These are phyloP conservation scores for Brachypteracias leptosomus DNA, from an alignment of 2,113 vertebrate genomes.

Conservation along the genomic window DNA sequence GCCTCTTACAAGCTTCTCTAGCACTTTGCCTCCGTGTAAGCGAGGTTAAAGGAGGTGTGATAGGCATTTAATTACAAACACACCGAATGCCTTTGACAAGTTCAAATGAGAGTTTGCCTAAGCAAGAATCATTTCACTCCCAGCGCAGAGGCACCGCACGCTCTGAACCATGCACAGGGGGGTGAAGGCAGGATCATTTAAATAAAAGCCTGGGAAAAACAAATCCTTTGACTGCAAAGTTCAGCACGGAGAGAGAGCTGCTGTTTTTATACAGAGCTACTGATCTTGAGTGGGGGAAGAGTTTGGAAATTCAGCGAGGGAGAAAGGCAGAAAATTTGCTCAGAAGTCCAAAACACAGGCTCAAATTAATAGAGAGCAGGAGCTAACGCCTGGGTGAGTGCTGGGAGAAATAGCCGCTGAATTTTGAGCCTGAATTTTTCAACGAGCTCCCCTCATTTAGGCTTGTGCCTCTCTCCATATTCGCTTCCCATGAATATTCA, in stretches of 20 bases:
- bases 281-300: background rate
- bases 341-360: background rate
- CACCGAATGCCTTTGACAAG: constrained; percentile 28
- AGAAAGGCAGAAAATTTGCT: constrained; percentile 10
- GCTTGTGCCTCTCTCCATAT: constrained; percentile 23
- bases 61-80: constrained; percentile 55
- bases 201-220: background rate
- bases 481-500: constrained; percentile 34
- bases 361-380: background rate
- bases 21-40: background rate
- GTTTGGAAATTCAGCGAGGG: background rate
- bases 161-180: background rate
- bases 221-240: constrained; percentile 34
- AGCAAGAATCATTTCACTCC: background rate
- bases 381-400: constrained; percentile 22
- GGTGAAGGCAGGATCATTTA: constrained; percentile 5
- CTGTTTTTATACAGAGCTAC: background rate
- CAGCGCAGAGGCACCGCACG: background rate
- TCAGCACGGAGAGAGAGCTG: background rate
- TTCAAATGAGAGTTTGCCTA: constrained; percentile 45
- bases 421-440: constrained; percentile 1
- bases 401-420: background rate
- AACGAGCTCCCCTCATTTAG: constrained; percentile 19
- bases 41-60: constrained; percentile 54
- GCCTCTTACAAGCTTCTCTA: constrained; percentile 28